These are phyloP conservation scores for Vanessa cardui DNA, from an alignment of 2,888 invertebrate genomes.

Conservation along the genomic window DNA sequence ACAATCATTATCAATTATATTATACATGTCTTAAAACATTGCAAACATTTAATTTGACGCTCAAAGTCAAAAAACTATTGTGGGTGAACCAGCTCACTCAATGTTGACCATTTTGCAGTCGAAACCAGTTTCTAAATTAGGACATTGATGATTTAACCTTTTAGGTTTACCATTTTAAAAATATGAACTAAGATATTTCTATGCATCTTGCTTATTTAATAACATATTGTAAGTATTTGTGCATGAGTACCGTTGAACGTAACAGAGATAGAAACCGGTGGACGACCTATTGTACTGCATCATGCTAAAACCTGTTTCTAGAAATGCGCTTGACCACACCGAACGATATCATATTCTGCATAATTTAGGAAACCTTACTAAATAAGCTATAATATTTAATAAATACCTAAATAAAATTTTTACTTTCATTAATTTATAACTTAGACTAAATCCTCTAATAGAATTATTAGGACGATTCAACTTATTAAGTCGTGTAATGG, in stretches of 20 bases:
- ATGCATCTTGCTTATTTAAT: neutral
- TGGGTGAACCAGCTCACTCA: conserved; percentile 50
- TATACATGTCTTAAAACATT: too few relatives aligned
- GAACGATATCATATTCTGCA: conserved; percentile 7
- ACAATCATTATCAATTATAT: too few relatives aligned
- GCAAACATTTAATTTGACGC: neutral
- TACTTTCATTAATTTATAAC: neutral
- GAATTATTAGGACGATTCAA: too few relatives aligned
- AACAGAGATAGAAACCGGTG: conserved; percentile 39
- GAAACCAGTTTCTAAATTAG: conserved; percentile 63
- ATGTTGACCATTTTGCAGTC: conserved; percentile 49
- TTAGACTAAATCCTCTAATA: too few relatives aligned
- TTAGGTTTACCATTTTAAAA: conserved; percentile 50
- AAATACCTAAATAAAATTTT: neutral
- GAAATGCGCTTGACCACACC: conserved; percentile 56
- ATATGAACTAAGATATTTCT: conserved; percentile 18
- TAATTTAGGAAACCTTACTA: neutral
- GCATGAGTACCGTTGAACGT: conserved; percentile 40
- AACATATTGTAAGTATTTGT: conserved; percentile 19
- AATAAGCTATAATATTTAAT: neutral
- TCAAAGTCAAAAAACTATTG: conserved; percentile 41
- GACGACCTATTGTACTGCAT: conserved; percentile 53
- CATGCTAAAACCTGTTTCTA: conserved; percentile 70
- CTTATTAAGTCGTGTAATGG: too few relatives aligned
- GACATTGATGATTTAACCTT: conserved; percentile 52